A percentile compares a stretch with the other conserved stretches of the same genome.
phyloP scores from a whole-genome alignment of 2,797 vertebrate species.

The Coregonus suidteri region DNA sequence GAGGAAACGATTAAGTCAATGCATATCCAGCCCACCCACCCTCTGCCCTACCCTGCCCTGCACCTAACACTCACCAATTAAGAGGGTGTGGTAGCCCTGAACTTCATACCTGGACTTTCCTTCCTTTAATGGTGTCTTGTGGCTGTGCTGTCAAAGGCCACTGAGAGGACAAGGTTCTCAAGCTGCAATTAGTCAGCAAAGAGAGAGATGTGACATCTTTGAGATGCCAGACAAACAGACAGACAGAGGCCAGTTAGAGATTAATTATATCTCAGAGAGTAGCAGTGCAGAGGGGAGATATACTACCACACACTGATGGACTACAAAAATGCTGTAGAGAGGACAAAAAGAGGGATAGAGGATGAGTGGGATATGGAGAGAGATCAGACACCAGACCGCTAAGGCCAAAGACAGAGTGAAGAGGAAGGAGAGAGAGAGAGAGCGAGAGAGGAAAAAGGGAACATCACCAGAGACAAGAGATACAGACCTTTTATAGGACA shows the following conservation, averaged over 20 bases:
- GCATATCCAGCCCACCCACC: conserved; percentile 16
- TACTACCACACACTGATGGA: conserved; percentile 21
- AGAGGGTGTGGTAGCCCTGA: conserved; percentile 23
- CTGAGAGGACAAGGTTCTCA: conserved; percentile 5
- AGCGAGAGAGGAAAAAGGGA: neutral
- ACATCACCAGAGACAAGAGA: neutral
- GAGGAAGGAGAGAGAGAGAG: conserved; percentile 48
- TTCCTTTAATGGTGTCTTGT: neutral
- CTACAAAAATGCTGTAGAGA: conserved; percentile 7
- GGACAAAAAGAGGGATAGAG: conserved; percentile 17
- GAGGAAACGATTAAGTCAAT: conserved; percentile 5
- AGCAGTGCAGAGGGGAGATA: neutral
- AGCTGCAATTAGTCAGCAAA: neutral
- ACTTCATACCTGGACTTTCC: conserved; percentile 1
- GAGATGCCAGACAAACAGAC: neutral
- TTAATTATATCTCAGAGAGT: too few relatives aligned
- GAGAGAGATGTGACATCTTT: conserved; percentile 28
- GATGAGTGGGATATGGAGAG: conserved; percentile 41
- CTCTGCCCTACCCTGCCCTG: conserved; percentile 9
- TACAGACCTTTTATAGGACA: neutral
- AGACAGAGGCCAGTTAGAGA: conserved; percentile 8
- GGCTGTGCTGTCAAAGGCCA: neutral
- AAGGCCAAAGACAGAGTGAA: neutral
- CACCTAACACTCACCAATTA: conserved; percentile 35
- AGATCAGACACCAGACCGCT: conserved; percentile 33